A percentile compares a stretch with the other conserved stretches of the same genome.
phyloP scores from a whole-genome alignment of 2,113 vertebrate genomes.

The Spheniscus mendiculus region DNA sequence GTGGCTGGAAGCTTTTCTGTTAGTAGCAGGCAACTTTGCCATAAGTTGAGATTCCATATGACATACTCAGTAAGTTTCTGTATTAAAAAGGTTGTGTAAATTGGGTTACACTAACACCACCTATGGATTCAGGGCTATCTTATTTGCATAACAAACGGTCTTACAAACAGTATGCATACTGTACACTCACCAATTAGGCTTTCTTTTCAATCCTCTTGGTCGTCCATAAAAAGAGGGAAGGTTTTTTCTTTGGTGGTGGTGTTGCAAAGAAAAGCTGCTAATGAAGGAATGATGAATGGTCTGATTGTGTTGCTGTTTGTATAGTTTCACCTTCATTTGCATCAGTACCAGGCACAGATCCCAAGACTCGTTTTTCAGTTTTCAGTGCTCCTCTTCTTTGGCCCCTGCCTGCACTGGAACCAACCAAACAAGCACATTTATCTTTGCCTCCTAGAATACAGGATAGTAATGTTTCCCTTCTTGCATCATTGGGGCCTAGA shows the following conservation, averaged over 20 bases:
- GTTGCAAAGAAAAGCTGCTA: conserved; percentile 70
- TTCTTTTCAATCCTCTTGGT: conserved; percentile 45
- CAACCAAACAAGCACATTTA: conserved; percentile 43
- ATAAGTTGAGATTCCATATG: not conserved
- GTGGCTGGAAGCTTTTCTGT: not conserved
- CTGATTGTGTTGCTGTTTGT: conserved; percentile 78
- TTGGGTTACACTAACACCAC: not conserved
- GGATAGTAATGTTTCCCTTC: not conserved
- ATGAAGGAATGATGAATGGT: conserved; percentile 78
- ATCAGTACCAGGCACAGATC: conserved; percentile 81
- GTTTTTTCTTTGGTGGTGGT: conserved; percentile 51
- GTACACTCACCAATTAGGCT: conserved; percentile 65
- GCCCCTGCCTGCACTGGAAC: conserved; percentile 5
- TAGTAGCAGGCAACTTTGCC: not conserved
- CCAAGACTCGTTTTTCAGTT: conserved; percentile 63
- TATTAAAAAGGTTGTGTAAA: not conserved
- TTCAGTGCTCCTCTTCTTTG: conserved; percentile 54
- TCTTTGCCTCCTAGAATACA: conserved; percentile 29
- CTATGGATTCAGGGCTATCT: conserved; percentile 22
- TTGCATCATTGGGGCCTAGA: not conserved
- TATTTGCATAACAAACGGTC: conserved; percentile 52
- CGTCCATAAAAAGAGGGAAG: conserved; percentile 51
- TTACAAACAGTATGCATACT: conserved; percentile 2
- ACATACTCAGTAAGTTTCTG: not conserved
- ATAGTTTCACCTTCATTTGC: conserved; percentile 81